Evolutionary conservation across 1,140 invertebrate genomes (phyloP).

Genomic region (Carposina sasakii): DNA sequence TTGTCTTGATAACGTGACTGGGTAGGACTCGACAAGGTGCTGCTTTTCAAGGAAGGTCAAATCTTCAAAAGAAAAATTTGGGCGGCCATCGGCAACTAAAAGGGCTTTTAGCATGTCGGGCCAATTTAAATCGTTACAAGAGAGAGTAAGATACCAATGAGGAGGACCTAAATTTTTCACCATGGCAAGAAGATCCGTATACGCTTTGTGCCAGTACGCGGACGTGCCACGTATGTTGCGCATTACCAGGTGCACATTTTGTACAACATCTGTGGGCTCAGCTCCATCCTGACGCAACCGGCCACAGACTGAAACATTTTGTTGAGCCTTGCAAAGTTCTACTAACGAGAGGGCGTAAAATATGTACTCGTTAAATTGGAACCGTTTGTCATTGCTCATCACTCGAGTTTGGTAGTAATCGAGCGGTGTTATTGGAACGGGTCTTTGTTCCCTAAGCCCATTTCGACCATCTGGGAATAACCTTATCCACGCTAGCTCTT

Average conservation of each 20-base stretch:
- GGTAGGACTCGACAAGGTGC: constrained; percentile 20
- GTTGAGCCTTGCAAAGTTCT: constrained; percentile 22
- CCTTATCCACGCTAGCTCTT: not conserved
- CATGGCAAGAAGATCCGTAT: constrained; percentile 25
- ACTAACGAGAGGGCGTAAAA: constrained; percentile 26
- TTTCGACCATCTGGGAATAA: constrained; percentile 5
- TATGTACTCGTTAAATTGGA: constrained; percentile 26
- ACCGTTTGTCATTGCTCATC: constrained; percentile 18
- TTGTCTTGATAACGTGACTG: constrained; percentile 21
- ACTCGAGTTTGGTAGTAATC: constrained; percentile 29
- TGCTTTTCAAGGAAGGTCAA: not conserved
- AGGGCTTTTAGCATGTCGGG: constrained; percentile 26
- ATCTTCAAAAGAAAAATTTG: not conserved
- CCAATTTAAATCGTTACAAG: constrained; percentile 30
- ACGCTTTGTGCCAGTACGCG: constrained; percentile 23
- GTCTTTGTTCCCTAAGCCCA: constrained; percentile 13
- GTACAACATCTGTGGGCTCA: constrained; percentile 13
- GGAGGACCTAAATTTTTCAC: constrained; percentile 24
- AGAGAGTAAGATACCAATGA: constrained; percentile 23
- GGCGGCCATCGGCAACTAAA: constrained; percentile 18
- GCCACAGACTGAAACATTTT: constrained; percentile 24
- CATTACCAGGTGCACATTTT: constrained; percentile 30
- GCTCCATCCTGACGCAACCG: constrained; percentile 16
- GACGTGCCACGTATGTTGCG: constrained; percentile 22
- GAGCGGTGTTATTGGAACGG: constrained; percentile 16